A percentile compares a stretch with the other conserved stretches of the same genome.
These are phyloP conservation scores for Turritopsis dohrnii DNA, from an alignment of 30 jellyfish, hydroid and myxozoan genomes.

Conservation along the genomic window DNA sequence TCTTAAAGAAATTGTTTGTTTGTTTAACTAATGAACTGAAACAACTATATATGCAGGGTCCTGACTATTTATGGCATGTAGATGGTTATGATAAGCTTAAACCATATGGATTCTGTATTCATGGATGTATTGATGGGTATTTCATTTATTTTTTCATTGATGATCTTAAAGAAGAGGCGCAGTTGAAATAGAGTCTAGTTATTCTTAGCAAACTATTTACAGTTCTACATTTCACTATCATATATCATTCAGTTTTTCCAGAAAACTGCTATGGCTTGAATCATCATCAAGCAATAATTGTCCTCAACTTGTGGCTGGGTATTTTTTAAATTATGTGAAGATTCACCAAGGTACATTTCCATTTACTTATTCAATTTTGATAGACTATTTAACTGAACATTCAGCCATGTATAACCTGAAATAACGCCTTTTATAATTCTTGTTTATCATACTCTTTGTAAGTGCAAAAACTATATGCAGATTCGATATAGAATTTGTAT, in stretches of 20 bases:
- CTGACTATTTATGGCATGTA: not conserved
- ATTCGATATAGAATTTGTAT: not conserved
- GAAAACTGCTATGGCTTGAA: slow-evolving; percentile 12
- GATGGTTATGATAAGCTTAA: not conserved
- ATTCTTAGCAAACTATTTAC: not conserved
- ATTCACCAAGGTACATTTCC: not conserved
- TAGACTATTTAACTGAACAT: not conserved
- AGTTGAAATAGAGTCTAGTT: not conserved
- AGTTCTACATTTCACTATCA: not conserved
- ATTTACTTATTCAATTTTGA: not conserved
- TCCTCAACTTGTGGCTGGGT: not conserved
- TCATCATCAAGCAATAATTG: slow-evolving; percentile 8
- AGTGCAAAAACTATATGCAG: not conserved
- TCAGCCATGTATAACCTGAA: not conserved
- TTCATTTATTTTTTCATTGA: too few species aligned
- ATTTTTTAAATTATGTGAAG: not conserved
- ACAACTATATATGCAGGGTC: not conserved
- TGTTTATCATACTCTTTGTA: not conserved
- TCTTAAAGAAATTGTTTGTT: not conserved
- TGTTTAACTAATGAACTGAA: not conserved
- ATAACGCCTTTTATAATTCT: not conserved
- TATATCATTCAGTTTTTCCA: not conserved
- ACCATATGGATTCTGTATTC: not conserved
- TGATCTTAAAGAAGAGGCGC: not conserved
- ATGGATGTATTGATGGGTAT: not conserved